Conservation (phyloP, 1,140 invertebrate genomes). For the Trypoxylus dichotomus region DNA sequence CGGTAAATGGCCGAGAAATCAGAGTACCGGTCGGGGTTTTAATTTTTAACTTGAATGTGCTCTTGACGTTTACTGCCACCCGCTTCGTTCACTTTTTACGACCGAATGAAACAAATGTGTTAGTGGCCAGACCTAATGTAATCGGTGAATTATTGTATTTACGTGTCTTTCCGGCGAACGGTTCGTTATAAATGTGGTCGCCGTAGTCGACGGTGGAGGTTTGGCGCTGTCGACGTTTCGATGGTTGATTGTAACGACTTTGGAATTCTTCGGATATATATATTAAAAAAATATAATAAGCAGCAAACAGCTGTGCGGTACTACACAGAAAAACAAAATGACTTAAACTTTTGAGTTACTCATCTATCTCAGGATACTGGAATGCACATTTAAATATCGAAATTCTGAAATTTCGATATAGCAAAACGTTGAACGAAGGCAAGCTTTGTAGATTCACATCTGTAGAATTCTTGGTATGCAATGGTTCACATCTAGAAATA, state of each 20-base stretch:
- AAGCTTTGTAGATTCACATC: no score
- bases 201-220: not conserved
- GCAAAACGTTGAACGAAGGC: no score
- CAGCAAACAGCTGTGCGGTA: no score
- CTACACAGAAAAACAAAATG: no score
- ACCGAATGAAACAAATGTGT: slow-evolving; percentile 41
- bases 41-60: slow-evolving; percentile 50
- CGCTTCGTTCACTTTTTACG: slow-evolving; percentile 44
- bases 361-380: no score
- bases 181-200: not conserved
- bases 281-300: no score
- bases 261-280: no score
- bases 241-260: not conserved
- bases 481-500: no score
- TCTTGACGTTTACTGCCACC: slow-evolving; percentile 49
- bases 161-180: slow-evolving; percentile 10
- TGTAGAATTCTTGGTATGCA: no score
- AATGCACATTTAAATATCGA: no score
- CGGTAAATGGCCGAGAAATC: slow-evolving; percentile 50
- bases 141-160: slow-evolving; percentile 30
- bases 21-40: slow-evolving; percentile 47
- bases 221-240: not conserved
- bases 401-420: no score
- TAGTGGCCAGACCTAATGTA: slow-evolving; percentile 33
- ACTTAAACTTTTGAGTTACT: no score